phyloP scores from a whole-genome alignment of 2,888 invertebrate genomes.

The Habrosyne pyritoides region DNA sequence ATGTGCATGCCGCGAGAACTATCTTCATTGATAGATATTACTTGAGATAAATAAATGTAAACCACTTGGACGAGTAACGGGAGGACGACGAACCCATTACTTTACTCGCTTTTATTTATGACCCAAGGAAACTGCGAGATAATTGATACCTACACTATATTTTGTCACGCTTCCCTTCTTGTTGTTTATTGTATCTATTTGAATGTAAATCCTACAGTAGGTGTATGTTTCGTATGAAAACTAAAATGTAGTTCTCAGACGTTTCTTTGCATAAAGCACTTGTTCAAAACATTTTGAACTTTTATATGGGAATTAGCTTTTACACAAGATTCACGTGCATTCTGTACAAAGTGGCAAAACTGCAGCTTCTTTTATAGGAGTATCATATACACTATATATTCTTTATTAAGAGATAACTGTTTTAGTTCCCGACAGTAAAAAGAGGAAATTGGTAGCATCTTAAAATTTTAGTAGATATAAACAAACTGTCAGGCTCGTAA shows the following conservation, averaged over 20 bases:
- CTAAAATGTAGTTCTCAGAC: too few relatives aligned
- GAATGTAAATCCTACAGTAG: too few relatives aligned
- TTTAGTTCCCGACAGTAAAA: too few relatives aligned
- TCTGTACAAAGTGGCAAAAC: background rate
- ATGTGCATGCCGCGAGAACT: background rate
- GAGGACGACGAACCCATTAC: conserved; percentile 5
- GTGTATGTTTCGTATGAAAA: too few relatives aligned
- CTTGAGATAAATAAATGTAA: conserved; percentile 1
- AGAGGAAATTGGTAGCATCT: background rate
- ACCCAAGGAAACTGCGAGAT: conserved; percentile 2
- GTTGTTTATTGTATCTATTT: background rate
- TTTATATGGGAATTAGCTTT: too few relatives aligned
- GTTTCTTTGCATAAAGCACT: too few relatives aligned
- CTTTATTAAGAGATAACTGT: too few relatives aligned
- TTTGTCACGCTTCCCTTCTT: background rate
- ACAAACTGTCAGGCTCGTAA: background rate
- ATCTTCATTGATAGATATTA: background rate
- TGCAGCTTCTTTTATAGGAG: background rate
- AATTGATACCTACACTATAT: conserved; percentile 4
- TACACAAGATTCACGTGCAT: too few relatives aligned
- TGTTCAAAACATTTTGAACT: too few relatives aligned
- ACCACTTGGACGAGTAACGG: conserved; percentile 6
- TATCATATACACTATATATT: background rate
- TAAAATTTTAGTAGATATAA: background rate
- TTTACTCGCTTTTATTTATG: background rate